phyloP scores from a whole-genome alignment of 2,888 invertebrate genomes.

The Platerodrilus igneus region DNA sequence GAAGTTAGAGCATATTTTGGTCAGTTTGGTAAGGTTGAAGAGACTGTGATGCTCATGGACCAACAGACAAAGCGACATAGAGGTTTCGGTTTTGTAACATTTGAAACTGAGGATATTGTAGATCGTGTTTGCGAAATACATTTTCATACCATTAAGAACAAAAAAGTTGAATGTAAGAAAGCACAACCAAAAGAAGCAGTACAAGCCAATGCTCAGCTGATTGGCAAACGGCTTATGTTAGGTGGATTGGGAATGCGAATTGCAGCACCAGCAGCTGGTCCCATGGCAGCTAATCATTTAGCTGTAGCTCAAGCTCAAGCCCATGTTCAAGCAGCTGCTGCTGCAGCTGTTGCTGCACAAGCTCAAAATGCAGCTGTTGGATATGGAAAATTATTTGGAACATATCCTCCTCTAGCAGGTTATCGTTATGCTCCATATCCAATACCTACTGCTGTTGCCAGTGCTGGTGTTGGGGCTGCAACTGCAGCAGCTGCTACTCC shows the following conservation, averaged over 20 bases:
- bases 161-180: conserved; percentile 87
- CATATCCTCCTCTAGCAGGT: conserved; percentile 56
- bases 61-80: conserved; percentile 89
- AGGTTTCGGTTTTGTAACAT: conserved; percentile 88
- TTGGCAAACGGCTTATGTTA: conserved; percentile 65
- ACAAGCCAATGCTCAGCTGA: conserved; percentile 62
- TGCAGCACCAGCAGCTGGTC: conserved; percentile 54
- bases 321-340: conserved; percentile 46
- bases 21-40: conserved; percentile 86
- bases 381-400: conserved; percentile 62
- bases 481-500: conserved; percentile 50
- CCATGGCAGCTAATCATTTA: conserved; percentile 55
- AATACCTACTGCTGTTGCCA: conserved; percentile 45
- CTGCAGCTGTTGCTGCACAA: conserved; percentile 52
- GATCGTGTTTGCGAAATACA: conserved; percentile 91
- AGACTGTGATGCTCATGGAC: conserved; percentile 91
- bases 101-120: conserved; percentile 86
- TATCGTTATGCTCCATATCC: conserved; percentile 63
- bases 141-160: conserved; percentile 89
- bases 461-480: conserved; percentile 50
- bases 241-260: conserved; percentile 67
- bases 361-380: conserved; percentile 59
- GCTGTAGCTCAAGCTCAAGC: conserved; percentile 52
- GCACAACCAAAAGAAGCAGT: conserved; percentile 89
- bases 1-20: conserved; percentile 88